These are phyloP conservation scores for Antigone vipio DNA, from an alignment of 2,113 vertebrate genomes.

Conservation along the genomic window DNA sequence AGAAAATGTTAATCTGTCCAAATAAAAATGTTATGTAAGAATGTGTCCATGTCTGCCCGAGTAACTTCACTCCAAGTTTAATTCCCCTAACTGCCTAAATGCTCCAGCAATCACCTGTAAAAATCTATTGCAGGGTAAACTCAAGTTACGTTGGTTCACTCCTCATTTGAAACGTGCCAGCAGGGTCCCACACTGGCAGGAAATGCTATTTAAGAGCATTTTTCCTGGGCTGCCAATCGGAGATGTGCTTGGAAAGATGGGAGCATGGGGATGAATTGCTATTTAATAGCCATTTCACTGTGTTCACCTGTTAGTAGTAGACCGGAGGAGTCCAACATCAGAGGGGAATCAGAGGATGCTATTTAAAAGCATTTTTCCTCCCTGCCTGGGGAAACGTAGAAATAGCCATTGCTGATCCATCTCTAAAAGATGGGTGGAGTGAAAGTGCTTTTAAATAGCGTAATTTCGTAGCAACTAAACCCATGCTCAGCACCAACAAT, in stretches of 20 bases:
- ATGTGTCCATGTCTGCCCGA: background rate
- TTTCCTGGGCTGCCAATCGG: background rate
- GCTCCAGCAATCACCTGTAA: background rate
- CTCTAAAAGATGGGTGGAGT: background rate
- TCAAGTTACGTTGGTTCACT: background rate
- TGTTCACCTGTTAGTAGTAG: background rate
- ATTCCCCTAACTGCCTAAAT: background rate
- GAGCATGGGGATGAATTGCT: background rate
- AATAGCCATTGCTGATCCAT: background rate
- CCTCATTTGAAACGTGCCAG: background rate
- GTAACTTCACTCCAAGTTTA: background rate
- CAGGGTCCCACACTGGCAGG: background rate
- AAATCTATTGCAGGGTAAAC: background rate
- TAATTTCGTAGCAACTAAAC: background rate
- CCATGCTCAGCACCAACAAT: background rate
- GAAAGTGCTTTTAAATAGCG: background rate
- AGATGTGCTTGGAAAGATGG: background rate
- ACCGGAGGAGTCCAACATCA: fast-evolving
- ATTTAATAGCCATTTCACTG: background rate
- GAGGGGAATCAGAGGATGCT: background rate
- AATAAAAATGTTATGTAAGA: background rate
- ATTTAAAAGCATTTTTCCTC: background rate
- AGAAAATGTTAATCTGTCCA: background rate
- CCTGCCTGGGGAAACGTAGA: background rate
- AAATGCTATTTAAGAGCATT: background rate